These are phyloP conservation scores for Anthopleura xanthogrammica DNA, from an alignment of 92 coral and sea anemone genomes.

Conservation along the genomic window DNA sequence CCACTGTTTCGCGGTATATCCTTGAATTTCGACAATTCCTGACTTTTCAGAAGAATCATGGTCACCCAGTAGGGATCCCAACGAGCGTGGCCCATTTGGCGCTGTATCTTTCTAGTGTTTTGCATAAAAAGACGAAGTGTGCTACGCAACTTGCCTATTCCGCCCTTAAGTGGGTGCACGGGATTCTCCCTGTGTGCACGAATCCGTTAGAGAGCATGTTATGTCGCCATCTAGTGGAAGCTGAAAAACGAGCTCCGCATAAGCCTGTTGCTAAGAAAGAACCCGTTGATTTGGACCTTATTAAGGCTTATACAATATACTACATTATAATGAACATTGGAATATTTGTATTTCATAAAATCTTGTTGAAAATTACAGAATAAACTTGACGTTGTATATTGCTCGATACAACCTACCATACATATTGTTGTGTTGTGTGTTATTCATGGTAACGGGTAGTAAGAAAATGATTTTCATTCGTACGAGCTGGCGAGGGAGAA, in stretches of 20 bases:
- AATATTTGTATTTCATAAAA: too few relatives aligned
- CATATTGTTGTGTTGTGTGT: too few relatives aligned
- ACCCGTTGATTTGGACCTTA: slow-evolving; percentile 8
- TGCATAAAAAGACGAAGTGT: not conserved
- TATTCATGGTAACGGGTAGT: too few relatives aligned
- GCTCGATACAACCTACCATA: too few relatives aligned
- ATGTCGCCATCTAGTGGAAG: slow-evolving; percentile 1
- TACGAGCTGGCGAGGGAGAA: too few relatives aligned
- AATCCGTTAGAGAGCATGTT: slow-evolving; percentile 26
- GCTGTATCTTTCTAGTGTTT: not conserved
- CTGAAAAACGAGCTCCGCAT: not conserved
- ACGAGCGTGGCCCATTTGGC: not conserved
- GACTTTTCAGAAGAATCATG: not conserved
- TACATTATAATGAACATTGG: too few relatives aligned
- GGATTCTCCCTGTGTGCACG: slow-evolving; percentile 23
- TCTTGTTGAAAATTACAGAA: too few relatives aligned
- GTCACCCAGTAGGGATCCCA: not conserved
- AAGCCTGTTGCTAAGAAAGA: not conserved
- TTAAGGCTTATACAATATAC: too few relatives aligned
- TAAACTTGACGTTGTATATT: too few relatives aligned
- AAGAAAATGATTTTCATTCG: too few relatives aligned
- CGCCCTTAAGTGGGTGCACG: slow-evolving; percentile 42
- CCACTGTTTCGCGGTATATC: too few relatives aligned
- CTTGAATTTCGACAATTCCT: too few relatives aligned
- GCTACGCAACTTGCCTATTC: slow-evolving; percentile 14